A percentile compares a stretch with the other conserved stretches of the same genome.
Evolutionary conservation across 2,888 invertebrate genomes (phyloP).

Genomic region (Tetragonula carbonaria): DNA sequence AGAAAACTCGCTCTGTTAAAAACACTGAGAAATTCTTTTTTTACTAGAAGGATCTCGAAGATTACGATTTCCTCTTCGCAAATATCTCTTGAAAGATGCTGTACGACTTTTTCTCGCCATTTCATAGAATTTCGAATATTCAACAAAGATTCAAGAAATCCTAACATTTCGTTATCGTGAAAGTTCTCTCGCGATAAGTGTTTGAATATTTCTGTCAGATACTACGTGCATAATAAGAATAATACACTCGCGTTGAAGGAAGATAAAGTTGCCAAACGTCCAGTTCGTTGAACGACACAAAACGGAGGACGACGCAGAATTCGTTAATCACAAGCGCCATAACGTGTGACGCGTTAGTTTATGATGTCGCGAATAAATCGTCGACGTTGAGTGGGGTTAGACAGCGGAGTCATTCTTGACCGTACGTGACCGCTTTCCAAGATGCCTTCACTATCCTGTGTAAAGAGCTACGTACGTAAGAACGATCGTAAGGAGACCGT

Average conservation of each 20-base stretch:
- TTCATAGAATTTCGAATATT: too few species aligned
- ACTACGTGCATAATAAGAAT: not conserved
- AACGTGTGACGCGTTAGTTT: conserved; percentile 68
- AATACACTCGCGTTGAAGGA: not conserved
- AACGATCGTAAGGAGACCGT: conserved; percentile 46
- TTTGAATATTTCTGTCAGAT: too few species aligned
- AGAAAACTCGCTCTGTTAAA: too few species aligned
- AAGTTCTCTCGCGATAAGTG: too few species aligned
- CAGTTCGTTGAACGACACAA: not conserved
- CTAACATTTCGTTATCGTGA: too few species aligned
- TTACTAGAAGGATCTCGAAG: too few species aligned
- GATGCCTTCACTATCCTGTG: conserved; percentile 41
- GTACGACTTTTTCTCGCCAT: too few species aligned
- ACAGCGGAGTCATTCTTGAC: conserved; percentile 71
- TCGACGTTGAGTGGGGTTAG: conserved; percentile 70
- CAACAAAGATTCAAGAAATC: too few species aligned
- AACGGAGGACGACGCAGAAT: conserved; percentile 40
- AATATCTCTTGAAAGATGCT: too few species aligned
- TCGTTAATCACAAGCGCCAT: conserved; percentile 74
- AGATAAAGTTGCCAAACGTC: conserved; percentile 34
- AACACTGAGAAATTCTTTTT: too few species aligned
- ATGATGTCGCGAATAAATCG: conserved; percentile 75
- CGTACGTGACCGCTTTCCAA: conserved; percentile 75
- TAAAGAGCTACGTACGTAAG: conserved; percentile 41
- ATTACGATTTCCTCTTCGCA: too few species aligned